Conservation (phyloP, 2,888 invertebrate genomes). For the Drosophila subsilvestris region DNA sequence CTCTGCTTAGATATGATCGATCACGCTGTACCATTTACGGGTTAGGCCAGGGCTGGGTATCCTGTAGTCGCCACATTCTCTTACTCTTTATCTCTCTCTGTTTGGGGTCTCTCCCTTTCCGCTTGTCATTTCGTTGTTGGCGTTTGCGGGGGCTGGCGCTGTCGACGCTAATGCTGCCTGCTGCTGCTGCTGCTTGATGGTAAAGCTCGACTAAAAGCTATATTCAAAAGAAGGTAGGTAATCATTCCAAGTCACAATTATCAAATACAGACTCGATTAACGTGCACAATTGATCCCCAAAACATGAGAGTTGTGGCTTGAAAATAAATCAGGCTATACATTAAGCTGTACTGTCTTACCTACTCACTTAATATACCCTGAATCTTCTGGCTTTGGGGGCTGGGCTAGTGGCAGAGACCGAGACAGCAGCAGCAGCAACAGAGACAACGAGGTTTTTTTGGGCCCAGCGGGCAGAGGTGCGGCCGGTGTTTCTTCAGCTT, state of each 20-base stretch:
- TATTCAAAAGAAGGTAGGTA: neutral
- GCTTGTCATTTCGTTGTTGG: conserved; percentile 12
- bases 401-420: neutral
- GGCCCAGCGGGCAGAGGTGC: conserved; percentile 38
- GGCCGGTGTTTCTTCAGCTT: conserved; percentile 70
- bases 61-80: conserved; percentile 6
- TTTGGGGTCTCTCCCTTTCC: conserved; percentile 43
- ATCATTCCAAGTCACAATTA: neutral
- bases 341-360: neutral
- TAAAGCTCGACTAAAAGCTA: neutral
- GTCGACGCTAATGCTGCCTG: conserved; percentile 23
- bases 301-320: no score
- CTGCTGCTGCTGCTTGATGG: neutral
- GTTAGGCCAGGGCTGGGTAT: conserved; percentile 13
- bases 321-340: no score
- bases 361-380: neutral
- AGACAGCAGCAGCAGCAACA: conserved; percentile 7
- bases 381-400: neutral
- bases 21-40: conserved; percentile 11
- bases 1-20: conserved; percentile 21
- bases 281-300: no score
- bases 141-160: conserved; percentile 33
- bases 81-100: neutral
- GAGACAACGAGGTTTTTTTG: neutral
- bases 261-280: neutral